A percentile compares a stretch with the other conserved stretches of the same genome.
Conservation (phyloP, 2,113 vertebrate genomes). For the Microcebus tavaratra region DNA sequence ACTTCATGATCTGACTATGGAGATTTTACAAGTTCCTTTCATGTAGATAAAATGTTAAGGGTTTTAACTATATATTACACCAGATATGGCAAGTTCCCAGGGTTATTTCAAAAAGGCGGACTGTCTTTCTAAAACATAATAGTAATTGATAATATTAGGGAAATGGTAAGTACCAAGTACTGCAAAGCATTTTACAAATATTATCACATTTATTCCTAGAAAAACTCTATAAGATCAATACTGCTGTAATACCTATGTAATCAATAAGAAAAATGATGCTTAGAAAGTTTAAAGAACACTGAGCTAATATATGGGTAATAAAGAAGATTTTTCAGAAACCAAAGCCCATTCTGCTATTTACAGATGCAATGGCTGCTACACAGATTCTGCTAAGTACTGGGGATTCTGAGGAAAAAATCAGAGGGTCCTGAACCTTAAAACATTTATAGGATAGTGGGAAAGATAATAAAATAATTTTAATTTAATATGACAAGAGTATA, state of each 20-base stretch:
- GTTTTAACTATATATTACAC: not conserved
- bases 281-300: not conserved
- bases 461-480: not conserved
- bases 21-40: not conserved
- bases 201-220: not conserved
- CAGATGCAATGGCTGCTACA: not conserved
- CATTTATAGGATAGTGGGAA: not conserved
- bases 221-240: not conserved
- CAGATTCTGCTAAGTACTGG: not conserved
- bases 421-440: not conserved
- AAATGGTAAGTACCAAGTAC: not conserved
- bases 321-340: not conserved
- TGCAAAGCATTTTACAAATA: not conserved
- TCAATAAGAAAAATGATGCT: not conserved
- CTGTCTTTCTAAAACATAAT: not conserved
- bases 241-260: not conserved
- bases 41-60: not conserved
- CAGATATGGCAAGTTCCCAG: not conserved
- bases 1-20: not conserved
- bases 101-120: not conserved
- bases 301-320: not conserved
- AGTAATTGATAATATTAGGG: not conserved
- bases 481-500: not conserved
- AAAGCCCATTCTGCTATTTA: not conserved
- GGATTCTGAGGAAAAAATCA: not conserved